These are phyloP conservation scores for Dendrocincla tyrannina DNA, from an alignment of 2,797 vertebrate genomes.

Conservation along the genomic window DNA sequence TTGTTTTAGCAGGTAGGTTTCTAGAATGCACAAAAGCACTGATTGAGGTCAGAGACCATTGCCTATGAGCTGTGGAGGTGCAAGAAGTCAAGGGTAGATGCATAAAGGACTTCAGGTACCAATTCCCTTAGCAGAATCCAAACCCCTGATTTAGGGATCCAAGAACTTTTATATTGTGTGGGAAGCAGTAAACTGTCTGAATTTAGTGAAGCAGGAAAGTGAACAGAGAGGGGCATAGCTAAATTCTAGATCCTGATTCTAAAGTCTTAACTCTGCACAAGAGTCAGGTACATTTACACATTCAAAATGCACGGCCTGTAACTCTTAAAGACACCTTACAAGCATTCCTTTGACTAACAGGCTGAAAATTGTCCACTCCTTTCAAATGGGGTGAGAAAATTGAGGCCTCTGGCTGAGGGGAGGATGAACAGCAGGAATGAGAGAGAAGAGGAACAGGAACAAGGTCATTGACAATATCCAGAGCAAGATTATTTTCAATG, in stretches of 20 bases:
- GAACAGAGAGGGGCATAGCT: fast-evolving
- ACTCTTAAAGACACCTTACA: background rate
- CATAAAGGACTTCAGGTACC: background rate
- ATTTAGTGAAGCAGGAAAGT: background rate
- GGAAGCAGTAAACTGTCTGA: background rate
- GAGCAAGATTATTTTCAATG: background rate
- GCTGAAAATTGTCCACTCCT: background rate
- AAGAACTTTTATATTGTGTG: background rate
- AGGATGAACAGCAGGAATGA: background rate
- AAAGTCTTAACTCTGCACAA: background rate
- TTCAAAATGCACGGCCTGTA: background rate
- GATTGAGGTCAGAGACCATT: background rate
- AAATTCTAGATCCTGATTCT: background rate
- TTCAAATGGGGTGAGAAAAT: background rate
- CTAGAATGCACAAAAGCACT: background rate
- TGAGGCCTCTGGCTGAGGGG: background rate
- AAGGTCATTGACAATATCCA: background rate
- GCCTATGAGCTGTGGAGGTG: background rate
- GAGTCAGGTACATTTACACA: background rate
- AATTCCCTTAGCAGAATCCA: background rate
- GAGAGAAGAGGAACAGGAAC: background rate
- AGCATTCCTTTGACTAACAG: background rate
- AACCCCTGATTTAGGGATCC: background rate
- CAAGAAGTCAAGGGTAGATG: background rate
- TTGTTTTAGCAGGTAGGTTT: background rate